Percentiles rank a stretch among this genome's conserved stretches.
These are phyloP conservation scores for Venustaconcha ellipsiformis DNA, from an alignment of 1,140 invertebrate species.

Conservation along the genomic window DNA sequence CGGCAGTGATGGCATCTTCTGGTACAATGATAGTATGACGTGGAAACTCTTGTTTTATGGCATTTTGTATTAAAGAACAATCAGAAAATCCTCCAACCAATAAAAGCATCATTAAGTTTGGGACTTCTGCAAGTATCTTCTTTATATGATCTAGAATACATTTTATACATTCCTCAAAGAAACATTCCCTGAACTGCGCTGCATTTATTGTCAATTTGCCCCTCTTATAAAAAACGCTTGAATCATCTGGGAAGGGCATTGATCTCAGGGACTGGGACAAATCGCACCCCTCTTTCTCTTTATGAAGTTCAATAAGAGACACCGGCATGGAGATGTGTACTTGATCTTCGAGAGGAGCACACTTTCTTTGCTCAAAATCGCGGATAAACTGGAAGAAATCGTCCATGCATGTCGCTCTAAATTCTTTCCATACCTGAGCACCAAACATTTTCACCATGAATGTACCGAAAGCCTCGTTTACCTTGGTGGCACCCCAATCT, in stretches of 20 bases:
- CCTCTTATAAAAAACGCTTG: background rate
- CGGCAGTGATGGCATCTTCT: slow-evolving; percentile 2
- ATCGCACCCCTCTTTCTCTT: background rate
- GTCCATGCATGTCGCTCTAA: slow-evolving; percentile 1
- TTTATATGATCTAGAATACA: background rate
- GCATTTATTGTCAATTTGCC: background rate
- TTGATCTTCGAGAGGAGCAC: background rate
- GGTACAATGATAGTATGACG: background rate
- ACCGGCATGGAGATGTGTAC: no score
- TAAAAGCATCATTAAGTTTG: slow-evolving; percentile 5
- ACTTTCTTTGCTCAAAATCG: slow-evolving; percentile 12
- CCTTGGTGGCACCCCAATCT: slow-evolving; percentile 8
- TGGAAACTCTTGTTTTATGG: background rate
- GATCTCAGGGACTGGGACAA: background rate
- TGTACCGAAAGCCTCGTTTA: slow-evolving; percentile 8
- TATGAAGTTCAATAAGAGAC: background rate
- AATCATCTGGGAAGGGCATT: background rate
- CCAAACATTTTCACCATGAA: slow-evolving; percentile 10
- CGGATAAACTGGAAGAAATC: slow-evolving; percentile 2
- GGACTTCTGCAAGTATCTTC: background rate
- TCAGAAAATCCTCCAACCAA: slow-evolving; percentile 29
- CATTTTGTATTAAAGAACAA: slow-evolving; percentile 14
- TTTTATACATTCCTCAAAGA: slow-evolving; percentile 1
- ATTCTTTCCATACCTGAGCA: background rate
- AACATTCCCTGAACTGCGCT: background rate